Base-by-base conservation (phyloP, 30 jellyfish, hydroid and myxozoan genomes). In the Morbakka virulenta region DNA sequence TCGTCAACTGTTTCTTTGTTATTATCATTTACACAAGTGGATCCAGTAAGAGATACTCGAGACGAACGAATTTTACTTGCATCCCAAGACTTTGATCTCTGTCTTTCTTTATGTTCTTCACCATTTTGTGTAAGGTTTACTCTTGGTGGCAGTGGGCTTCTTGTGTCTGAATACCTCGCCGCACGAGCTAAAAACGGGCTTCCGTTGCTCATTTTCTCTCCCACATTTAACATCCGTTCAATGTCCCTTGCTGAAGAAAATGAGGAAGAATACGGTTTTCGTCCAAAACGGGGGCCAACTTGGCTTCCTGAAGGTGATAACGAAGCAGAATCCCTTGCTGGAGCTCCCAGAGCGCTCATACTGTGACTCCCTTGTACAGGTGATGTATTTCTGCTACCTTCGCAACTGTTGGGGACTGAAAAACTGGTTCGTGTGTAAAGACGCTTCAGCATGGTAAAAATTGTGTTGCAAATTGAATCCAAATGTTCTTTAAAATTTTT, bases 101-200 rank as follows among this genome's bases (percentile, higher is more conserved):
- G 57, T 41, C 57, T 41, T 9, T 41, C 57, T 41, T 9, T 9
- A 9, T 9, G 17, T 17, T 9, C 17, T 9, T 41, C 57, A 6
- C 57, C 57, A 6, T 41, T 41, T 41, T 17, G 9, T 9, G 17
- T 41, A 17, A 41, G 9, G 17, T 41, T 41, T 6, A 6, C 57
- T 17, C 9, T 9, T 6, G 57, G 57, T 6, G 57, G 14, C 23
- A 67, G 23, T 22, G 79, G 73, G 28, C 4, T 17, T 2, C 4
- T 67, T 28, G 63, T 51, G 6, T 67, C 79, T n/a, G 79, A 67
- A 23, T 67, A 67, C 2, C 73, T 48, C 64, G 73, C 79, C 12
- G 79, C 79, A n/a, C 79, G 31, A 13, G 79, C 79, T 3, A 31
- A 26, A 28, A 67, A 32, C 2, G 79, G 79, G 28, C 79, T 67